Conservation (phyloP, 2,888 invertebrate species). For the Meiosimyza platycephala region DNA sequence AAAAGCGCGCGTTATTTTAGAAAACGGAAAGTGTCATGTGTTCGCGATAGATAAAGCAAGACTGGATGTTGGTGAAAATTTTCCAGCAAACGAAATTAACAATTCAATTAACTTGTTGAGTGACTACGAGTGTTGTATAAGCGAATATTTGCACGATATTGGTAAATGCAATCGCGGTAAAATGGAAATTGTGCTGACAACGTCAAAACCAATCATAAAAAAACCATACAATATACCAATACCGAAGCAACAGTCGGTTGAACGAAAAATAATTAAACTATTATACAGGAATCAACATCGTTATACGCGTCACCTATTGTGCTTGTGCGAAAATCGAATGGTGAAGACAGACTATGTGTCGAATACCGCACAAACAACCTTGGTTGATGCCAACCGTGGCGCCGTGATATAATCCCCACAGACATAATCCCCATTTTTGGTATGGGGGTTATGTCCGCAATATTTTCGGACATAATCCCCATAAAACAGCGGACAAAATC, state of each 20-base stretch:
- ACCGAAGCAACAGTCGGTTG: slow-evolving; percentile 31
- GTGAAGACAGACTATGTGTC: slow-evolving; percentile 54
- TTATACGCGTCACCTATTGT: slow-evolving; percentile 30
- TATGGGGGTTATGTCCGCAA: too few species aligned
- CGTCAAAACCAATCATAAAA: too few species aligned
- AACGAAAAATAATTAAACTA: slow-evolving; percentile 26
- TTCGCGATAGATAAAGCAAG: neutral
- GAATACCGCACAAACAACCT: slow-evolving; percentile 35
- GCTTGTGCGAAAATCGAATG: slow-evolving; percentile 49
- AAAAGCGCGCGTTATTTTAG: slow-evolving; percentile 33
- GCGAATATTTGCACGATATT: slow-evolving; percentile 31
- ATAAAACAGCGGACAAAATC: too few species aligned
- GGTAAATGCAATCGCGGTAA: slow-evolving; percentile 34
- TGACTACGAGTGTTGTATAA: slow-evolving; percentile 34
- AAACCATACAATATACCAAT: too few species aligned
- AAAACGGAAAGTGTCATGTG: slow-evolving; percentile 34
- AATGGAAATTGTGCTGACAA: slow-evolving; percentile 35
- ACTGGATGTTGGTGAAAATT: neutral
- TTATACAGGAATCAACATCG: slow-evolving; percentile 31
- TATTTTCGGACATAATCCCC: too few species aligned
- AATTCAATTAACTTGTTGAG: slow-evolving; percentile 21
- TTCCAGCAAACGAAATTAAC: slow-evolving; percentile 7
- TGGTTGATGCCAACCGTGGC: slow-evolving; percentile 38
- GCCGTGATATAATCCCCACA: too few species aligned
- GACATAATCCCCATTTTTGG: too few species aligned